Percentiles rank a stretch among this genome's conserved stretches.
Conservation (phyloP, 2,113 vertebrate species). For the Shinisaurus crocodilurus region DNA sequence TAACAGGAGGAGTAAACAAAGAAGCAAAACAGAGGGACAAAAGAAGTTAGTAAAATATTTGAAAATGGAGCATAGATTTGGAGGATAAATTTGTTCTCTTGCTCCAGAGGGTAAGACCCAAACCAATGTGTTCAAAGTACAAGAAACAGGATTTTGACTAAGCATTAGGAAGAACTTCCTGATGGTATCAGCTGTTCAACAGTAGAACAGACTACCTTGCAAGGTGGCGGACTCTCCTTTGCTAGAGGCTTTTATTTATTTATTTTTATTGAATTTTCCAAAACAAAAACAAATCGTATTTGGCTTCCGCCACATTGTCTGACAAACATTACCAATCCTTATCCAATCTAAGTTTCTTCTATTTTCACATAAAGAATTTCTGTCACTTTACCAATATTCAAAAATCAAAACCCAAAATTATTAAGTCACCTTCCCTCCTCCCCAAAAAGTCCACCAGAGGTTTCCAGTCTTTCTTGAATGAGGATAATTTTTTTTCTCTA, state of each 20-base stretch:
- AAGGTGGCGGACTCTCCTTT: background rate
- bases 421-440: too few species aligned
- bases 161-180: background rate
- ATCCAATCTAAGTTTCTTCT: too few species aligned
- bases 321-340: too few species aligned
- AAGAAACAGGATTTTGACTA: background rate
- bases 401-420: too few species aligned
- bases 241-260: background rate
- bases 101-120: background rate
- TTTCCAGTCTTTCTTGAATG: too few species aligned
- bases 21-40: constrained; percentile 7
- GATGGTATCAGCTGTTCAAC: background rate
- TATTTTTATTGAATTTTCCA: too few species aligned
- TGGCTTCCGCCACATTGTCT: too few species aligned
- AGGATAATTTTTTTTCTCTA: too few species aligned
- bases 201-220: background rate
- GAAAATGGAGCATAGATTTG: background rate
- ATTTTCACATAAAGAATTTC: too few species aligned
- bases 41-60: constrained; percentile 6
- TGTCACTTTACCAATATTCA: too few species aligned
- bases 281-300: too few species aligned
- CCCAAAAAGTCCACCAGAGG: too few species aligned
- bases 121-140: background rate
- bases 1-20: constrained; percentile 1
- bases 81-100: background rate